Conservation (phyloP, 2,888 invertebrate genomes). For the Drosophila kanekoi region DNA sequence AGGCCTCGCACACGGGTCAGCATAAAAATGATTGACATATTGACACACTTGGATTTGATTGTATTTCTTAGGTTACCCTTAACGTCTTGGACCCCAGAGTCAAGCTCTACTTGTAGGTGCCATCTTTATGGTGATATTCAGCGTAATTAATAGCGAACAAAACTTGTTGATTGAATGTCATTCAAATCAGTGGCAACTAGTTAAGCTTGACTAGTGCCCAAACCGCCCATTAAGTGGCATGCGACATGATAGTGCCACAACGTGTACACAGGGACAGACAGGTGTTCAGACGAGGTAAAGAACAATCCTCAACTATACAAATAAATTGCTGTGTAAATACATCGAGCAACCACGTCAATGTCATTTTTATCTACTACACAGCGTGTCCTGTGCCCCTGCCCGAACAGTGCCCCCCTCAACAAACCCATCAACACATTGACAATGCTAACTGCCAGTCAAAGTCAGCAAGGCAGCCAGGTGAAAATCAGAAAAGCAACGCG, state of each 20-base stretch:
- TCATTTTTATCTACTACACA: conserved; percentile 65
- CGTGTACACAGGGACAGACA: conserved; percentile 9
- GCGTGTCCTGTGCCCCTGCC: conserved; percentile 26
- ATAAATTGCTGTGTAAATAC: conserved; percentile 67
- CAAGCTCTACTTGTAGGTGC: conserved; percentile 8
- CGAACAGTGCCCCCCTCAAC: neutral
- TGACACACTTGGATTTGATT: conserved; percentile 76
- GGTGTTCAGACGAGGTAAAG: conserved; percentile 15
- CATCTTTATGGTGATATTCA: conserved; percentile 14
- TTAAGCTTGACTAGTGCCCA: too few relatives aligned
- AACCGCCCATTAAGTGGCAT: conserved; percentile 18
- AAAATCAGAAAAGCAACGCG: conserved; percentile 61
- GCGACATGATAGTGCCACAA: conserved; percentile 50
- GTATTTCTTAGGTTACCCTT: conserved; percentile 43
- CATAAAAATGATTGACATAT: conserved; percentile 71
- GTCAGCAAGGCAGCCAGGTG: conserved; percentile 64
- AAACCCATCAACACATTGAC: conserved; percentile 26
- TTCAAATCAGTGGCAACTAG: conserved; percentile 26
- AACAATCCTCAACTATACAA: conserved; percentile 46
- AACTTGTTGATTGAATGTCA: conserved; percentile 66
- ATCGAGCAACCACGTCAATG: conserved; percentile 54
- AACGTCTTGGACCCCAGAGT: conserved; percentile 11
- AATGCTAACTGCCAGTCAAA: conserved; percentile 55
- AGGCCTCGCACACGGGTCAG: conserved; percentile 49
- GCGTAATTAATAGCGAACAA: conserved; percentile 44